A percentile compares a stretch with the other conserved stretches of the same genome.
These are phyloP conservation scores for Drosophila fungiperda DNA, from an alignment of 2,888 invertebrate species.

Conservation along the genomic window DNA sequence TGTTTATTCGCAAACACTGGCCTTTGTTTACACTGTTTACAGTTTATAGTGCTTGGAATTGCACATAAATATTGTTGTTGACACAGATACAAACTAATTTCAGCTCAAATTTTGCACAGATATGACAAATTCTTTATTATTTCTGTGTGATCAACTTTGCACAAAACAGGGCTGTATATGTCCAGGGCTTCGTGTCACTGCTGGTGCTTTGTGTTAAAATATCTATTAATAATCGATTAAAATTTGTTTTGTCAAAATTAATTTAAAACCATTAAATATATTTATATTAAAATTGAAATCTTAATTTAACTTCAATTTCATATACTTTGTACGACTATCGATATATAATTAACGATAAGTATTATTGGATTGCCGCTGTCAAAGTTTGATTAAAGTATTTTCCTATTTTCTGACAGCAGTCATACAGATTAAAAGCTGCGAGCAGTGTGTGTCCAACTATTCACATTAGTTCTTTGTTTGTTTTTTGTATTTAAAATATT, in stretches of 20 bases:
- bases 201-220: neutral
- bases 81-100: constrained; percentile 5
- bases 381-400: neutral
- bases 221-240: neutral
- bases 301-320: neutral
- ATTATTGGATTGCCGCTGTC: neutral
- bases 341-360: neutral
- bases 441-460: neutral
- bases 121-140: constrained; percentile 36
- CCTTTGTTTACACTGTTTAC: constrained; percentile 10
- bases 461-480: neutral
- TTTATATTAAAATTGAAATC: neutral
- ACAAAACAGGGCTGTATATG: constrained; percentile 32
- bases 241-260: neutral
- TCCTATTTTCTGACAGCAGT: neutral
- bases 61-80: constrained; percentile 19
- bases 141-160: constrained; percentile 21
- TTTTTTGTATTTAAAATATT: neutral
- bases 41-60: neutral
- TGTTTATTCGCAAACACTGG: neutral
- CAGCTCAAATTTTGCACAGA: constrained; percentile 23
- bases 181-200: constrained; percentile 15
- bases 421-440: neutral
- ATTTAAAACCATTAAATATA: neutral
- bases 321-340: neutral